Evolutionary conservation across 2,888 invertebrate genomes (phyloP), one percentile per base, ranked within the genome.

Genomic region (Lacanobia wlatinum): DNA sequence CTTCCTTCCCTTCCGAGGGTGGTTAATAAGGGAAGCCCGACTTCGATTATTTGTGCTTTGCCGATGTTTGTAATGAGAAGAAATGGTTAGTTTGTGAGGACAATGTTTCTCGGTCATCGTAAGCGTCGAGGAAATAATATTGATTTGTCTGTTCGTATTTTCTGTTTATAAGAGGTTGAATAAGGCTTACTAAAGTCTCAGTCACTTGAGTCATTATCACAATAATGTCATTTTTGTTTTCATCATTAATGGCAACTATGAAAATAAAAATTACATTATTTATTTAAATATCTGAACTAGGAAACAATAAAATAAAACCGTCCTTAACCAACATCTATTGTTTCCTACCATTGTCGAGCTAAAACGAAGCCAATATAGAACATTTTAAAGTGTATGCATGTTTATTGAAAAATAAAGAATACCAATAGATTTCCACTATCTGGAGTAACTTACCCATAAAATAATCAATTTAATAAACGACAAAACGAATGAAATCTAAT

Each of bases 1-100:
- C 88, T 90, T 87, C 87, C 87, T 87, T 87, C 87, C 86, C 85
- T 83, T 73, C 77, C 66, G 70, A 73, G 79, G 70, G 70, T 71
- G 68, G 78, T 68, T 59, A 46, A 73, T 83, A 83, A 84, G 69
- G 84, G 84, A 72, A 62, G 62, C 50, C 65, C 84, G 82, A 86
- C 84, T 88, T 87, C 86, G 86, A 81, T 81, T 81, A 73, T 81
- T 70, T 77, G 50, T 77, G 69, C 9, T 46, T 40, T 62, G n/a
- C 18, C 61, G 56, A 61, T 70, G 52, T 76, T 53, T 50, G 58
- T 68, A 58, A 76, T 76, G 69, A 64, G 73, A 73, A 73, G 63
- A 73, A 63, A 63, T 73, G 55, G 55, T 62, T 43, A 14, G 50
- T 21, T 21, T 58, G 43, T 46, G 18, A 28, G 8, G 38, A 10